Evolutionary conservation across 2,888 invertebrate species (phyloP).

Genomic region (Cantharis lateralis): DNA sequence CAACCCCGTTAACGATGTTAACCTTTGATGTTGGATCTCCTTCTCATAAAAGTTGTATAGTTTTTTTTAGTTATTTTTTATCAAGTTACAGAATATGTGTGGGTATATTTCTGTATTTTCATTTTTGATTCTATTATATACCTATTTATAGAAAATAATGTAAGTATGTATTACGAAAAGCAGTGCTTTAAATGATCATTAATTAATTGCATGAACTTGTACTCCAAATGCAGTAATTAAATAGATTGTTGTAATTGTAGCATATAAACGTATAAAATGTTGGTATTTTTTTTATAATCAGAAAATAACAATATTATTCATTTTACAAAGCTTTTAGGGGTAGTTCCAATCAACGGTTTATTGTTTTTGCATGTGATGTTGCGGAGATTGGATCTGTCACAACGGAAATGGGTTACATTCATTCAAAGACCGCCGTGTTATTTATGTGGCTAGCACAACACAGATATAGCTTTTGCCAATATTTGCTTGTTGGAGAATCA

Average conservation of each 20-base stretch:
- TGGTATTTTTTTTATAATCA: background rate
- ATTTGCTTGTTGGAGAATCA: slow-evolving; percentile 11
- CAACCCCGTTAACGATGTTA: slow-evolving; percentile 20
- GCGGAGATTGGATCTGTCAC: slow-evolving; percentile 46
- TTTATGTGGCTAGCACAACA: slow-evolving; percentile 15
- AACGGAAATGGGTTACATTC: slow-evolving; percentile 44
- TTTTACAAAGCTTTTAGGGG: slow-evolving; percentile 14
- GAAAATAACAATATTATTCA: slow-evolving; percentile 19
- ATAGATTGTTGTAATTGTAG: too few relatives aligned
- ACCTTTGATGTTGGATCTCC: slow-evolving; percentile 25
- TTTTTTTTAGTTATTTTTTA: background rate
- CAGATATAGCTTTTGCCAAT: slow-evolving; percentile 12
- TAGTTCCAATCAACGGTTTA: slow-evolving; percentile 43
- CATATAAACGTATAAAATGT: background rate
- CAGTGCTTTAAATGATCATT: background rate
- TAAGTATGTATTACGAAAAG: too few relatives aligned
- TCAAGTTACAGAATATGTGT: background rate
- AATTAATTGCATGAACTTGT: background rate
- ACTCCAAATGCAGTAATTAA: background rate
- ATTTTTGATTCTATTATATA: too few relatives aligned
- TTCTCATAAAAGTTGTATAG: background rate
- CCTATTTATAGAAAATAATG: too few relatives aligned
- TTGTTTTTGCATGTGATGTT: slow-evolving; percentile 45
- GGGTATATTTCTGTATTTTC: background rate
- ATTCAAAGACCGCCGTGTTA: slow-evolving; percentile 31